These are phyloP conservation scores for Napeogenes sylphis DNA, from an alignment of 2,888 invertebrate genomes.

Conservation along the genomic window DNA sequence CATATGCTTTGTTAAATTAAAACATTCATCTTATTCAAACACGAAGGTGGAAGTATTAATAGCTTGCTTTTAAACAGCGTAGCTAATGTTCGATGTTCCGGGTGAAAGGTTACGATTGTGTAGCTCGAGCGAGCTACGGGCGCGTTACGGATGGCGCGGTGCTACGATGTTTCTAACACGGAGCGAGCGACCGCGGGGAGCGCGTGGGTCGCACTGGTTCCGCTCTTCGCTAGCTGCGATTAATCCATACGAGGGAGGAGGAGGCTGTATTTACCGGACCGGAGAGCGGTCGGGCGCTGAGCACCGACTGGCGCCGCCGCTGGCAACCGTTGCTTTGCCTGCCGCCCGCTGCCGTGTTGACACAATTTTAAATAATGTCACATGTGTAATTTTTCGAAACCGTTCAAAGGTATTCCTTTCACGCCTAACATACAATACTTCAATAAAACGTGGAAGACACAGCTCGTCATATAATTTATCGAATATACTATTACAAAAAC, in stretches of 20 bases:
- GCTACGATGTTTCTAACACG: constrained; percentile 30
- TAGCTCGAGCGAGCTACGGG: constrained; percentile 44
- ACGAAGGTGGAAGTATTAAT: constrained; percentile 54
- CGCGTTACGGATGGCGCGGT: constrained; percentile 41
- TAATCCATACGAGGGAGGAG: constrained; percentile 73
- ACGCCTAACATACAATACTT: background rate
- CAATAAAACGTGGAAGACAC: no score
- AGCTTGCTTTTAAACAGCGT: constrained; percentile 58
- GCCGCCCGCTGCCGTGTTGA: constrained; percentile 57
- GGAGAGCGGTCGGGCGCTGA: constrained; percentile 64
- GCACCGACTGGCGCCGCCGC: constrained; percentile 45
- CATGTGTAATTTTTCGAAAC: constrained; percentile 50
- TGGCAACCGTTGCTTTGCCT: constrained; percentile 52
- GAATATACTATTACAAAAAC: no score
- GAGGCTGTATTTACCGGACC: constrained; percentile 74
- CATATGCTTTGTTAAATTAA: constrained; percentile 58
- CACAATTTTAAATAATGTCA: constrained; percentile 70
- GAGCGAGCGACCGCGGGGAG: constrained; percentile 56
- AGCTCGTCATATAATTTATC: no score
- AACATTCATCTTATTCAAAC: constrained; percentile 56
- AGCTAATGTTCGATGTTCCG: constrained; percentile 43
- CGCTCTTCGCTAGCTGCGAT: constrained; percentile 61
- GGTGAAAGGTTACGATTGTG: constrained; percentile 44
- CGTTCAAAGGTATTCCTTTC: constrained; percentile 46
- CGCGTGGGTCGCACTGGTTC: constrained; percentile 69